Evolutionary conservation across 2,888 invertebrate genomes (phyloP), one percentile per base, ranked within the genome.

Genomic region (Sialis lutaria): DNA sequence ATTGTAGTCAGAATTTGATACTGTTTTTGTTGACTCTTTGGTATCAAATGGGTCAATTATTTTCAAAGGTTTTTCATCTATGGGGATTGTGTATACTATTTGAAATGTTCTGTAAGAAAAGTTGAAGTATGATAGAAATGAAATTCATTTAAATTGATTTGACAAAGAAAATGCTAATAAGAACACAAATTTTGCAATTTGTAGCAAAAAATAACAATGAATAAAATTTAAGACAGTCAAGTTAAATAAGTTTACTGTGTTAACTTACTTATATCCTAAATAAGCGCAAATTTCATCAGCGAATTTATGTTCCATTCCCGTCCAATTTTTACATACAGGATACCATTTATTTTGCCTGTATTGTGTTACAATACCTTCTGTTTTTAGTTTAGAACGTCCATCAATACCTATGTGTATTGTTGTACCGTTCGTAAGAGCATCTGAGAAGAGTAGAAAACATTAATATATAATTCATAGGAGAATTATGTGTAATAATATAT

Each of bases 351-450:
- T 77, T 31, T 72, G 62, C n/a, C 63, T 60, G 53, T 76, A 77
- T 55, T 71, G 69, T 0, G 78, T 74, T 44, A 85, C 60, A 47
- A 79, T 67, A 22, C 86, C 86, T 53, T 73, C 70, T 45, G 65
- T 62, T 51, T 67, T 70, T 6, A 80, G 60, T 49, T 65, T 63
- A 1, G 85, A 81, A 53, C 73, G 70, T 42, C 70, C 68, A 55
- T 79, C 76, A 40, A 69, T 60, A 57, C 82, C 82, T 44, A 75
- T 61, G 40, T 63, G 57, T 33, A 84, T 64, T 50, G 69, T 67
- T 50, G 67, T 65, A 2, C 80, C 82, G 62, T 83, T 72, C 1
- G 81, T 76, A 46, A 87, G 61, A 7, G 82, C 71, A 63, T 74
- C 85, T 86, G 55, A 47, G 69, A 68, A 5, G 39, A 9, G 22